These are phyloP conservation scores for Exocentrus adspersus DNA, from an alignment of 2,888 invertebrate species.

Conservation along the genomic window DNA sequence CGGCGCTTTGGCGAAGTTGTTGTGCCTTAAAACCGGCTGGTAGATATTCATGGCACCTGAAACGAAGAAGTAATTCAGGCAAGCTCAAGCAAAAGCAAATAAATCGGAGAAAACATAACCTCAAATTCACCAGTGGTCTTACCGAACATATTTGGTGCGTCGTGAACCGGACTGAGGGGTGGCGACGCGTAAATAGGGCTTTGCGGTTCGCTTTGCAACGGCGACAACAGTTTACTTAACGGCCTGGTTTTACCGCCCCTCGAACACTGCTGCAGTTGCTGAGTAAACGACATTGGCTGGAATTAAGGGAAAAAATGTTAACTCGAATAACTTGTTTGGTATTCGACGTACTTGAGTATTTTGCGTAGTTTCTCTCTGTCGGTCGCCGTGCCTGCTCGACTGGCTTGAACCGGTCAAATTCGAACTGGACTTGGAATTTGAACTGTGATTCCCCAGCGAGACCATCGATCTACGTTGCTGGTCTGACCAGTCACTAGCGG, in stretches of 20 bases:
- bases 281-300: conserved; percentile 87
- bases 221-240: conserved; percentile 70
- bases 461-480: conserved; percentile 66
- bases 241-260: conserved; percentile 74
- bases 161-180: conserved; percentile 69
- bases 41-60: conserved; percentile 62
- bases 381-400: conserved; percentile 61
- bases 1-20: conserved; percentile 65
- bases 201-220: conserved; percentile 73
- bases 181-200: conserved; percentile 78
- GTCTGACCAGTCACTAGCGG: conserved; percentile 59
- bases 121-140: too few relatives aligned
- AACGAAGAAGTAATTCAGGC: too few relatives aligned
- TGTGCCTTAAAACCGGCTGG: conserved; percentile 61
- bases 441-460: conserved; percentile 74
- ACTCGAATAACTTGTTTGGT: background rate
- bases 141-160: conserved; percentile 61
- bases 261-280: conserved; percentile 89
- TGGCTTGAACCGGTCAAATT: conserved; percentile 74
- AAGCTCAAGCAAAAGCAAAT: conserved; percentile 23
- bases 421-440: conserved; percentile 82
- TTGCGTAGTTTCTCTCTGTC: conserved; percentile 54
- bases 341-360: conserved; percentile 52
- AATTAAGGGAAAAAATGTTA: conserved; percentile 44
- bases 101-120: too few relatives aligned